Conservation (phyloP, 2,888 invertebrate genomes). For the Conomelus anceps region DNA sequence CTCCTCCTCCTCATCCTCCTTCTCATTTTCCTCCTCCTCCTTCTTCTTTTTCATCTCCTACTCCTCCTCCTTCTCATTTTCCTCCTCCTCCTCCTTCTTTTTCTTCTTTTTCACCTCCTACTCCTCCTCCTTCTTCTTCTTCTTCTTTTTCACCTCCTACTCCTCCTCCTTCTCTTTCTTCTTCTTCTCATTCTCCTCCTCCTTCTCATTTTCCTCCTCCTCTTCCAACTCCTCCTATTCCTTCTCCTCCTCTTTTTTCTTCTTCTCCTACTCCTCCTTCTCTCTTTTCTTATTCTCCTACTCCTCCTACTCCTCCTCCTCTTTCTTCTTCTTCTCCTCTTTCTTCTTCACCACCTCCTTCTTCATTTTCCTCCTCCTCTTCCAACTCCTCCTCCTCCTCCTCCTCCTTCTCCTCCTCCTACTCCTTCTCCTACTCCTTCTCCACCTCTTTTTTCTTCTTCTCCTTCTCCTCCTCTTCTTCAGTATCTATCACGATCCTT, state of each 20-base stretch:
- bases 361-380: no score
- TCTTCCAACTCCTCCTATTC: background rate
- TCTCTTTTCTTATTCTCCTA: background rate
- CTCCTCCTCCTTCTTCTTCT: no score
- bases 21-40: background rate
- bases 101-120: slow-evolving; percentile 12
- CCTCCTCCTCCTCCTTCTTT: slow-evolving; percentile 2
- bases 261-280: background rate
- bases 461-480: background rate
- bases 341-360: background rate
- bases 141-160: no score
- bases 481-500: no score
- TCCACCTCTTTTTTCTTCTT: background rate
- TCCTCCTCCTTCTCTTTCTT: background rate
- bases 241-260: background rate
- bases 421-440: background rate
- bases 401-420: background rate
- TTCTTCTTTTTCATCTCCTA: background rate
- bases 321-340: background rate
- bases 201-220: background rate
- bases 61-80: slow-evolving; percentile 14
- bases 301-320: slow-evolving; percentile 6
- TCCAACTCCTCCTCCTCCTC: background rate
- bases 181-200: background rate
- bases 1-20: background rate